Base-by-base conservation (phyloP, 1,140 invertebrate species). In the Aphaenogaster ashmeadi region DNA sequence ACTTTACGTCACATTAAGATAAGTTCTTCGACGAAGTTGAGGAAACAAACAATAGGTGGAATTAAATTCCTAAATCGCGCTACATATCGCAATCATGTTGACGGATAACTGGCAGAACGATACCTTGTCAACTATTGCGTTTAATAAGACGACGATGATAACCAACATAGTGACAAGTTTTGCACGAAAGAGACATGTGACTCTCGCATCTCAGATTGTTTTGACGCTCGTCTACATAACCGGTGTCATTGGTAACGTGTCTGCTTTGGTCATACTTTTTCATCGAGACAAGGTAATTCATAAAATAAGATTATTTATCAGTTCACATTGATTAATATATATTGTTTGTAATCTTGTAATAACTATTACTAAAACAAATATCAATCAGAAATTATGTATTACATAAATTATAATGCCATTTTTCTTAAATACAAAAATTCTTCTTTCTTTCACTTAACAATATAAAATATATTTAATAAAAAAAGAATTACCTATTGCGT, bases 221-320 rank as follows among this genome's bases (percentile, higher is more conserved):
- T 93, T 97, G 41, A 96, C 96, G 0, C 80, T 96, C 8, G 95
- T 96, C 52, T 97, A 97, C 87, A 84, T 96, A 5, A 94, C 96
- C 4, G 97, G 97, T 15, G 96, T 96, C 21, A 88, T 96, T 9
- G 97, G 96, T 3, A 97, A 97, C 88, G 86, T 96, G 15, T 95
- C 96, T 2, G 97, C 97, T 6, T 92, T 97, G n/a, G 94, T 95
- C 54, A 97, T 97, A 83, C 94, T 97, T 8, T 96, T 96, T 87
- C 95, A 95, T 87, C 92, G 90, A n/a, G 95, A 95, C 81, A 95
- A 95, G 94, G 95, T 95, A 80, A 90, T 47, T n/a, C 6, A 47
- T 9, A 0, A 67, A 36, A 83, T 9, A 44, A 18, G 3, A 60
- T 75, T 7, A 62, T 50, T 44, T 36, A 33, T 13, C 0, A 36